Base-by-base conservation (phyloP, 2,888 invertebrate genomes). In the Volucella inflata region DNA sequence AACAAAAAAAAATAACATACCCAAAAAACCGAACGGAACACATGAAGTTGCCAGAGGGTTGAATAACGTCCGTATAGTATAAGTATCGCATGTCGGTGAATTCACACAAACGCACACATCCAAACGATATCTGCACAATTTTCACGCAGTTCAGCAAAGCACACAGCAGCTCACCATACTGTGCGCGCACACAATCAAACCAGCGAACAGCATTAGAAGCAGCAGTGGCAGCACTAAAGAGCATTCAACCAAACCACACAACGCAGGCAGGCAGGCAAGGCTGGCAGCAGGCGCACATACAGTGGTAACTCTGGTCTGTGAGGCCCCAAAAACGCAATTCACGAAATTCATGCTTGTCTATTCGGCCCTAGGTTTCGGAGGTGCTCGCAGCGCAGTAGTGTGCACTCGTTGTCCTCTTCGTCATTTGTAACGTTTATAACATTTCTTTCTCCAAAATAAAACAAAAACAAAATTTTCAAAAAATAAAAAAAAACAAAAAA, bases 321-420 rank as follows among this genome's bases (percentile, higher is more conserved):
- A 88, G 89, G 88, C 84, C 76, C 89, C 89, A 90, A 89, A 91
- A 92, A 91, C 91, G 91, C 91, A 92, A 90, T 90, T 92, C 90
- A 90, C 89, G 89, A 90, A 91, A 89, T 91, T 91, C 89, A 91
- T 91, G 91, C 90, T 91, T 90, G 91, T 91, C 91, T 92, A 92
- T 92, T 92, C 92, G 91, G 92, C 91, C 90, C 91, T 91, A 91
- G 92, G 92, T 92, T 92, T 91, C 92, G 92, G 92, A 91, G 91
- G 92, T 91, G 92, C 92, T 91, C 90, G 91, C 91, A 91, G 90
- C 91, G 90, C 90, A 90, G 89, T 89, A 90, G 89, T 89, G 89
- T 90, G 91, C 91, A 91, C 90, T 90, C 90, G 90, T 90, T 89
- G 85, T 79, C 53, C 53, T 74, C 72, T 72, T 81, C 72, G 81